phyloP scores from a whole-genome alignment of 2,797 vertebrate genomes.

The Hypotaenidia okinawae region DNA sequence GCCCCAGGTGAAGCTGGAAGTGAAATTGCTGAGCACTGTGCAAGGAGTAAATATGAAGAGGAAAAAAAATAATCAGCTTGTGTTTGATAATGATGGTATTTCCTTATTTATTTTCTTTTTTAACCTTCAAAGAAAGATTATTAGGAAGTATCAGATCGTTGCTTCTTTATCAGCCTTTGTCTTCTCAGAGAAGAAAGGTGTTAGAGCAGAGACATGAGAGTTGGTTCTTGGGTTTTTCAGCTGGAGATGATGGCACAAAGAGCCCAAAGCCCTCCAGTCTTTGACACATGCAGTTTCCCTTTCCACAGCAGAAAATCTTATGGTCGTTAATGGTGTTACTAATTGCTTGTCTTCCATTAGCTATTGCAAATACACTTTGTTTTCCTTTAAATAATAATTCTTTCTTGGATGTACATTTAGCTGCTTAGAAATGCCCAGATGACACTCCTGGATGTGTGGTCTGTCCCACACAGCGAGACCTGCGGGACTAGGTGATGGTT shows the following conservation, averaged over 20 bases:
- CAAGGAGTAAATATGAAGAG: not conserved
- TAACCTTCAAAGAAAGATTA: not conserved
- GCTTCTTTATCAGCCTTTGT: not conserved
- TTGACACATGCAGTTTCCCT: not conserved
- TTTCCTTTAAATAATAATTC: no score
- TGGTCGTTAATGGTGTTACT: not conserved
- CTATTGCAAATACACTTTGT: not conserved
- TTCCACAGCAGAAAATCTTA: not conserved
- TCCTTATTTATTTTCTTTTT: not conserved
- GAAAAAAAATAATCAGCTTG: not conserved
- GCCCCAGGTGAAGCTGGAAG: rapidly evolving
- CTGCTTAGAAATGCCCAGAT: no score
- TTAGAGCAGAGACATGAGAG: not conserved
- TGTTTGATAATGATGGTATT: not conserved
- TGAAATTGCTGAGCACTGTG: not conserved
- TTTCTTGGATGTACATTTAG: no score
- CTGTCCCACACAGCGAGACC: no score
- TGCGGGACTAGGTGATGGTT: not conserved
- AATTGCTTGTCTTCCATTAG: not conserved
- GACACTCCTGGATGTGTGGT: no score
- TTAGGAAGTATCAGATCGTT: not conserved
- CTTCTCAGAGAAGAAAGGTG: not conserved
- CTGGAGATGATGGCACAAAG: not conserved
- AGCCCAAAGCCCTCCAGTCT: not conserved
- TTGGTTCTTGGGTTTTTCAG: not conserved